Base-by-base conservation (phyloP, 2,797 vertebrate species). In the Pipistrellus pygmaeus region DNA sequence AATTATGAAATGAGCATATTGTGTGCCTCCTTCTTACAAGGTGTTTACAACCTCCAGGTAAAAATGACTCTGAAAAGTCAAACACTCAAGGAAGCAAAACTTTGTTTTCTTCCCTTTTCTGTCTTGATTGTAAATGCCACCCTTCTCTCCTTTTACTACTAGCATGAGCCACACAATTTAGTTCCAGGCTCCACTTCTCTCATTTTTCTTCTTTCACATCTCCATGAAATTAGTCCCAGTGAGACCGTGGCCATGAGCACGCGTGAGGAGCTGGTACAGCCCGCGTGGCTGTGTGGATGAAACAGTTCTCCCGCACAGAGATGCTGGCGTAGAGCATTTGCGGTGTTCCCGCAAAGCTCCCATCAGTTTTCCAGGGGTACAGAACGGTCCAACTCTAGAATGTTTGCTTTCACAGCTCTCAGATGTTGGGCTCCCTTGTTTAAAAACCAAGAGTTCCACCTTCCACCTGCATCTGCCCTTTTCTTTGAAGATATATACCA, bases 191-290 rank as follows among this genome's bases (percentile, higher is more conserved):
- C 1, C 8, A 18, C 35, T 46, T 91, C 27, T 95, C 14, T 86
- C 6, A 0, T 51, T 81, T 48, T 60, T 87, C 38, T 35, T 84
- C 72, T 87, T 89, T 87, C 35, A 1, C 41, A 93, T 44, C 73
- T 90, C 68, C 73, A n/a, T 89, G 82, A 95, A 97, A 97, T 97
- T 95, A 89, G 87, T 90, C 81, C 93, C 91, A 78, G 7, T 13
- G 95, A 96, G 89, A 93, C 84, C 7, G 4, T 62, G 64, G 55
- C 41, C 90, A 53, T 15, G 77, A 92, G 57, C 53, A 46, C 44
- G 62, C 69, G 35, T 27, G 57, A 93, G 90, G 75, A 93, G 35
- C 69, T 68, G 60, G 73, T 35, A 7, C 46, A 82, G 21, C 27
- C 27, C 89, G 32, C 66, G 41, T 2, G 6, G 44, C 55, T 35